A percentile compares a stretch with the other conserved stretches of the same genome.
These are phyloP conservation scores for Philopotamus ludificatus DNA, from an alignment of 1,140 invertebrate species.

Conservation along the genomic window DNA sequence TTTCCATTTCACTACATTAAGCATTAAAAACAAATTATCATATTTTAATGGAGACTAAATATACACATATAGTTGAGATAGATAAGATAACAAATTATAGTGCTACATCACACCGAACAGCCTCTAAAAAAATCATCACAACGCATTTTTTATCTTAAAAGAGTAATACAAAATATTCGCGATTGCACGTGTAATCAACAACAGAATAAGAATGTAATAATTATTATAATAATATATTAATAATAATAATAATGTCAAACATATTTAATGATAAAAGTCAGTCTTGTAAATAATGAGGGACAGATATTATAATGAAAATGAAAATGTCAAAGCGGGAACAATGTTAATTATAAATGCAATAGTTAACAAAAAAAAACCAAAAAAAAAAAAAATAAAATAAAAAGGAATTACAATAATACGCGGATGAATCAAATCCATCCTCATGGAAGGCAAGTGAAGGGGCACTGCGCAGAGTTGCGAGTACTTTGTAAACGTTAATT, in stretches of 20 bases:
- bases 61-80: slow-evolving; percentile 18
- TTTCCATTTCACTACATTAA: slow-evolving; percentile 26
- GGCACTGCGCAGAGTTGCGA: slow-evolving; percentile 23
- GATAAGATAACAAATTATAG: slow-evolving; percentile 28
- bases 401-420: slow-evolving; percentile 18
- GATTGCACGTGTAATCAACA: slow-evolving; percentile 40
- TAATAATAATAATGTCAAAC: slow-evolving; percentile 40
- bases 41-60: slow-evolving; percentile 11
- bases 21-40: slow-evolving; percentile 24
- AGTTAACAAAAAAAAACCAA: no score
- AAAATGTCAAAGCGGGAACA: slow-evolving; percentile 22
- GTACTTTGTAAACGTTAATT: slow-evolving; percentile 34
- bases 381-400: no score
- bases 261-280: slow-evolving; percentile 40
- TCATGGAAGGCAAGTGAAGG: slow-evolving; percentile 33
- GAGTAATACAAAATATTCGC: slow-evolving; percentile 39
- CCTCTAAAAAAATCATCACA: slow-evolving; percentile 31
- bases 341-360: slow-evolving; percentile 30
- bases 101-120: slow-evolving; percentile 32
- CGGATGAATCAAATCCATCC: slow-evolving; percentile 19
- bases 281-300: slow-evolving; percentile 43
- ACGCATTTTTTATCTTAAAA: slow-evolving; percentile 39
- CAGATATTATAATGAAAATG: slow-evolving; percentile 31
- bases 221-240: slow-evolving; percentile 32
- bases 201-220: slow-evolving; percentile 35